Conservation (phyloP, 2,797 vertebrate genomes). For the Typhlichthys eigenmanni region DNA sequence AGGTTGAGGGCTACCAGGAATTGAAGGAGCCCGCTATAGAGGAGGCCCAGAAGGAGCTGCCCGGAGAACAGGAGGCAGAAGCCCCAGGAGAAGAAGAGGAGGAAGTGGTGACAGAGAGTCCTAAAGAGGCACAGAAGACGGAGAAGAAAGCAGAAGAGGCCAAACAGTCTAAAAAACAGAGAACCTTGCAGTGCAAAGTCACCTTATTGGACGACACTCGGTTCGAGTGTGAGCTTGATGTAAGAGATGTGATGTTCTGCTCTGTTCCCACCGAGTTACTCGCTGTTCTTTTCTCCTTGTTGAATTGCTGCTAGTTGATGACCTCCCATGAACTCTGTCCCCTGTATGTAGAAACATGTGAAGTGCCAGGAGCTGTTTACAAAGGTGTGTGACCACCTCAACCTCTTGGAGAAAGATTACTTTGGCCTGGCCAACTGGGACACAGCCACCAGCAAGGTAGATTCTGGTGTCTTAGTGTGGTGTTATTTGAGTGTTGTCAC, state of each 20-base stretch:
- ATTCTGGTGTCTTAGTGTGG: not conserved
- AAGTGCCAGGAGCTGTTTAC: slow-evolving; percentile 90
- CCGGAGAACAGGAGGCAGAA: not conserved
- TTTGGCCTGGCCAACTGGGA: slow-evolving; percentile 90
- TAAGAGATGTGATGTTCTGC: slow-evolving; percentile 67
- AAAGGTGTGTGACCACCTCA: slow-evolving; percentile 92
- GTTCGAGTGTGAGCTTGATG: slow-evolving; percentile 91
- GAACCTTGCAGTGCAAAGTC: slow-evolving; percentile 91
- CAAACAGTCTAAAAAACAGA: slow-evolving; percentile 79
- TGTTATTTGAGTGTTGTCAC: too few relatives aligned
- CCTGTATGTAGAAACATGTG: slow-evolving; percentile 85
- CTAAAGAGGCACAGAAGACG: slow-evolving; percentile 63
- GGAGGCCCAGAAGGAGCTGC: slow-evolving; percentile 40
- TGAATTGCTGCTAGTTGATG: not conserved
- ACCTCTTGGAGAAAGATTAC: slow-evolving; percentile 96
- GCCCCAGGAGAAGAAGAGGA: slow-evolving; percentile 9
- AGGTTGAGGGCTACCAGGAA: slow-evolving; percentile 80
- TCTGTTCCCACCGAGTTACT: not conserved
- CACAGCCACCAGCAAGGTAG: slow-evolving; percentile 83
- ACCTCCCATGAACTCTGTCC: not conserved
- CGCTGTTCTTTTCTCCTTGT: not conserved
- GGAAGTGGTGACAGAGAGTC: slow-evolving; percentile 60
- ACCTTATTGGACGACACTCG: slow-evolving; percentile 87
- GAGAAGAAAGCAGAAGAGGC: slow-evolving; percentile 71
- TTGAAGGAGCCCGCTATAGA: slow-evolving; percentile 36